Base-by-base conservation (phyloP, 1,140 invertebrate genomes). In the Pomacea maculata region DNA sequence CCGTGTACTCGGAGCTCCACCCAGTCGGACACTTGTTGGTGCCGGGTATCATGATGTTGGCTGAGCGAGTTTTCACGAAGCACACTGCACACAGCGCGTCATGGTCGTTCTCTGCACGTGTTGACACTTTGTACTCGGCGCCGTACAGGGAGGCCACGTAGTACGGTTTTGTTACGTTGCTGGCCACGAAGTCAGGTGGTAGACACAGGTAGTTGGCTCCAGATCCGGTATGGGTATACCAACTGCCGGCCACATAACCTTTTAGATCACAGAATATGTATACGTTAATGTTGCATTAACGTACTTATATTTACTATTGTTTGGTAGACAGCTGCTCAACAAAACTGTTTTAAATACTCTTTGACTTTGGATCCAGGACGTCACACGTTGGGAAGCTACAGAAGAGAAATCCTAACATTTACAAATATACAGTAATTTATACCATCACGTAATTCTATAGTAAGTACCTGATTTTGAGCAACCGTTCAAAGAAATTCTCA, bases 31-130 rank as follows among this genome's bases (percentile, higher is more conserved):
- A 87, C 2, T 45, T 25, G 25, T 80, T 78, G 57, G 81, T 80
- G 3, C 77, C 87, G 2, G 87, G 87, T 55, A 87, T 80, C 86
- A 87, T 88, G 21, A 86, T 63, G 70, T 55, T 75, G 57, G 45
- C 55, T 17, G 11, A 14, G 75, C 57, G 57, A n/a, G 9, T 54
- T 19, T 9, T 45, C 15, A 65, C 64, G 19, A 63, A 29, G 29
- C 75, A 77, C 11, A 77, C 75, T 21, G 75, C 63, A 21, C 75
- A 77, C 64, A 67, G 45, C n/a, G 75, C 63, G n/a, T 77, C 75
- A 19, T 67, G 52, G 63, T 77, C 45, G 8, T 34, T 7, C 45
- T 77, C 61, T 15, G 61, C 11, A 45, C 54, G 57, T 17, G 57
- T 45, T 10, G 34, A 68, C 10, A 65, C 67, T 29, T 77, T 14